Conservation (phyloP, 1,140 invertebrate genomes). For the Acromyrmex charruanus region DNA sequence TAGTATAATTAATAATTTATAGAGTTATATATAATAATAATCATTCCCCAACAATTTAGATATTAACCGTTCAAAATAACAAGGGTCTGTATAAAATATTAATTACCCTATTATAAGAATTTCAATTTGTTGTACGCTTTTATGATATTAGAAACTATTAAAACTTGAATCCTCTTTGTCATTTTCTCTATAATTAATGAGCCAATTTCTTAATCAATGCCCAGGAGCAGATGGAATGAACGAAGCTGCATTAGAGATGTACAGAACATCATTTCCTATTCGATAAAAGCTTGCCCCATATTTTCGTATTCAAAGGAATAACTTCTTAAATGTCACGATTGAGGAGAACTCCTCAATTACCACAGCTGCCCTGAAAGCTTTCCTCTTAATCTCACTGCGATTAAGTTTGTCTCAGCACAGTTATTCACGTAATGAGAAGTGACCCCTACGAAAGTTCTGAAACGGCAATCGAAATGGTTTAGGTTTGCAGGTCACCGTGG, state of each 20-base stretch:
- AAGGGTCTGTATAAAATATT: not conserved
- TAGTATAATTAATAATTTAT: conserved; percentile 22
- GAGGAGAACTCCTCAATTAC: conserved; percentile 25
- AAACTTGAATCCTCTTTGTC: not conserved
- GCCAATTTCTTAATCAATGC: conserved; percentile 32
- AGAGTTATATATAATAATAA: conserved; percentile 6
- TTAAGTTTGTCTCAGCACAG: conserved; percentile 24
- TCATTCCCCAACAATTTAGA: not conserved
- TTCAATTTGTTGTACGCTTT: not conserved
- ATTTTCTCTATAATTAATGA: conserved; percentile 12
- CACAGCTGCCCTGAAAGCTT: conserved; percentile 6
- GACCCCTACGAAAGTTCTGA: conserved; percentile 31
- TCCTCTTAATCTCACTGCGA: conserved; percentile 44
- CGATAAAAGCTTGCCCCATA: conserved; percentile 6
- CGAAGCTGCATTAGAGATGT: not conserved
- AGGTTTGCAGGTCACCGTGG: too few species aligned
- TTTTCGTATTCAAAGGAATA: conserved; percentile 19
- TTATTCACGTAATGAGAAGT: conserved; percentile 36
- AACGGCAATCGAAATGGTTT: not conserved
- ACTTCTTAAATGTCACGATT: conserved; percentile 12
- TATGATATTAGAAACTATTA: conserved; percentile 1
- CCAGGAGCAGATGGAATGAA: not conserved
- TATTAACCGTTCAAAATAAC: not conserved
- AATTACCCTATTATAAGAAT: not conserved
- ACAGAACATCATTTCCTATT: conserved; percentile 31